Evolutionary conservation across 2,888 invertebrate genomes (phyloP).

Genomic region (Tenthredo amoena): DNA sequence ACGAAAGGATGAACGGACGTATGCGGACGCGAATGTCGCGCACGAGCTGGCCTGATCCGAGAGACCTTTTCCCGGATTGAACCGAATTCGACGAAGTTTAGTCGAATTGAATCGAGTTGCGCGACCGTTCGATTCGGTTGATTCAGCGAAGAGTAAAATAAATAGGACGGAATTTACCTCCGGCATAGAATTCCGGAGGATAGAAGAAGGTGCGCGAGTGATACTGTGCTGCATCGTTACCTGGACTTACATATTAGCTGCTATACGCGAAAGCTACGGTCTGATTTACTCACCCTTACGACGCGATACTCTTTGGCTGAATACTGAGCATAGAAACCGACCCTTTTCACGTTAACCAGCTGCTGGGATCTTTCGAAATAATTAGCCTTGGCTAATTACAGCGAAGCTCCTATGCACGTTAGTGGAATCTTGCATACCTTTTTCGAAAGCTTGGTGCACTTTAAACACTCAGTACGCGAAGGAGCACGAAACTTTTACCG

Average conservation of each 20-base stretch:
- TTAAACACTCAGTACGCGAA: neutral
- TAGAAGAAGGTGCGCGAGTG: neutral
- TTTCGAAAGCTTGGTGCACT: neutral
- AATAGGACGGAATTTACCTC: constrained; percentile 29
- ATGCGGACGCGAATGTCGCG: constrained; percentile 22
- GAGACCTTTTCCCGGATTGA: constrained; percentile 1
- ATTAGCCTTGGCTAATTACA: constrained; percentile 33
- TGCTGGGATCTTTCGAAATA: constrained; percentile 23
- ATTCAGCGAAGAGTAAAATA: constrained; percentile 34
- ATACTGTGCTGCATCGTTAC: neutral
- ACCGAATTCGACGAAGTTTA: constrained; percentile 20
- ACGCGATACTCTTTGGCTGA: neutral
- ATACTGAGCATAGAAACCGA: constrained; percentile 17
- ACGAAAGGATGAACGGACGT: neutral
- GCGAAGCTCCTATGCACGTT: neutral
- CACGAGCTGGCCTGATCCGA: constrained; percentile 14
- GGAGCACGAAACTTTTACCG: neutral
- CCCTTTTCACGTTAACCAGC: neutral
- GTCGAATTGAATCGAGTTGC: constrained; percentile 30
- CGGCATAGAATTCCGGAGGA: neutral
- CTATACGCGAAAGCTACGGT: neutral
- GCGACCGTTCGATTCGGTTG: constrained; percentile 22
- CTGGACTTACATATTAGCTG: neutral
- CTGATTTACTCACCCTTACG: neutral
- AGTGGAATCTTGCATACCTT: neutral